Base-by-base conservation (phyloP, 2,113 vertebrate species). In the Choloepus hoffmanni region DNA sequence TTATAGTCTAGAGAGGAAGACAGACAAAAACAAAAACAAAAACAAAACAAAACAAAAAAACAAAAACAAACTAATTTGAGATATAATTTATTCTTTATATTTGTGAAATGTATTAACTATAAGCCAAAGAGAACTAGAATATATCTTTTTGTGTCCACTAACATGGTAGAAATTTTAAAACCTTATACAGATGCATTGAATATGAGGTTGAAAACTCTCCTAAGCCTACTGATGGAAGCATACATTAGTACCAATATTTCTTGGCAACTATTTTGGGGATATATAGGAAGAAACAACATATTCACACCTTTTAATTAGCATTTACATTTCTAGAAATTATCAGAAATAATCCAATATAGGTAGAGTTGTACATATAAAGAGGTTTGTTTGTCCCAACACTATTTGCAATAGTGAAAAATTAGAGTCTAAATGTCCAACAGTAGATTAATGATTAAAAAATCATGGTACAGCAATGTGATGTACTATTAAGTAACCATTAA, bases 351-450 rank as follows among this genome's bases (percentile, higher is more conserved):
- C 50, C 36, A 58, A 89, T 28, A 63, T 60, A 55, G 7, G 24
- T 88, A 55, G 24, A 82, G 23, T 85, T 85, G 48, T 78, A 36
- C 43, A 50, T 60, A 50, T 77, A 60, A 67, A 74, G 3, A 63
- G 24, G 5, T 84, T 62, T 23, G 72, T 85, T 62, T 23, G 72
- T 85, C 28, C 4, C 14, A 68, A 30, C 19, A 81, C 70, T 86
- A 78, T 74, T 83, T 91, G 88, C 93, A 77, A 65, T 28, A 87
- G 10, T 79, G 18, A 92, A 83, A 84, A 81, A 48, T 40, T 90
- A 65, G 48, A 76, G 18, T 65, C 67, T 77, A 92, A 92, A 88
- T 73, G 43, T 36, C 19, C 6, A 33, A n/a, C 15, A 21, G 76
- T 53, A 33, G 76, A n/a, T 9, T 30, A 50, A 78, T 53, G 30